A percentile compares a stretch with the other conserved stretches of the same genome.
These are phyloP conservation scores for Phrynocephalus versicolor DNA, from an alignment of 2,113 vertebrate genomes.

Conservation along the genomic window DNA sequence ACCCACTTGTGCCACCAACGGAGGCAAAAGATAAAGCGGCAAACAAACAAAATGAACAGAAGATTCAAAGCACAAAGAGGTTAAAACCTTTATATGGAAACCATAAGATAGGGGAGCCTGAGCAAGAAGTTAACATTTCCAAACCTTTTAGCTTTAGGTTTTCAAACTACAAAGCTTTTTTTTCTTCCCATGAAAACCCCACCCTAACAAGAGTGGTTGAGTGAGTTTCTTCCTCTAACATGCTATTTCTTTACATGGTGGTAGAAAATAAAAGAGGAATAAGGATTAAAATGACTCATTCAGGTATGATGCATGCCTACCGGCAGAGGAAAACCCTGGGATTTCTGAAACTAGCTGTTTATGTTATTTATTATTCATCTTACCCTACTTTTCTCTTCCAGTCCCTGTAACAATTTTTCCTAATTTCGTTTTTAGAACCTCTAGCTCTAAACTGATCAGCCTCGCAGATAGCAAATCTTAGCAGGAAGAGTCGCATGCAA, in stretches of 20 bases:
- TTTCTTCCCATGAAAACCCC: background rate
- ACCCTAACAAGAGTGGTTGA: too few relatives aligned
- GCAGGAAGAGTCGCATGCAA: conserved; percentile 1
- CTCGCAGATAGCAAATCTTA: conserved; percentile 4
- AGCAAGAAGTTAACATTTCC: background rate
- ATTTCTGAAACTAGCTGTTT: background rate
- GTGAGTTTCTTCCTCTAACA: background rate
- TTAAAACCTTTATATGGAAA: background rate
- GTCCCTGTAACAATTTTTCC: background rate
- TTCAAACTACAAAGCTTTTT: background rate
- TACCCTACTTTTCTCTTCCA: accelerated
- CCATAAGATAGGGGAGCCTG: background rate
- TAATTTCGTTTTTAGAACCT: background rate
- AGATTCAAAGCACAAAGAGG: too few relatives aligned
- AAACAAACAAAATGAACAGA: too few relatives aligned
- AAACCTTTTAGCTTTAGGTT: background rate
- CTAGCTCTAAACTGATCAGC: too few relatives aligned
- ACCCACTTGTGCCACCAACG: too few relatives aligned
- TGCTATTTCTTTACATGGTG: background rate
- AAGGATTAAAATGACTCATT: too few relatives aligned
- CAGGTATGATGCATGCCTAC: background rate
- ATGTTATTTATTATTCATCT: background rate
- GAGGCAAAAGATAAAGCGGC: too few relatives aligned
- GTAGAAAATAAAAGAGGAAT: background rate
- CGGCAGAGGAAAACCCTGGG: background rate